Evolutionary conservation across 2,888 invertebrate species (phyloP).

Genomic region (Meteorus cinctellus): DNA sequence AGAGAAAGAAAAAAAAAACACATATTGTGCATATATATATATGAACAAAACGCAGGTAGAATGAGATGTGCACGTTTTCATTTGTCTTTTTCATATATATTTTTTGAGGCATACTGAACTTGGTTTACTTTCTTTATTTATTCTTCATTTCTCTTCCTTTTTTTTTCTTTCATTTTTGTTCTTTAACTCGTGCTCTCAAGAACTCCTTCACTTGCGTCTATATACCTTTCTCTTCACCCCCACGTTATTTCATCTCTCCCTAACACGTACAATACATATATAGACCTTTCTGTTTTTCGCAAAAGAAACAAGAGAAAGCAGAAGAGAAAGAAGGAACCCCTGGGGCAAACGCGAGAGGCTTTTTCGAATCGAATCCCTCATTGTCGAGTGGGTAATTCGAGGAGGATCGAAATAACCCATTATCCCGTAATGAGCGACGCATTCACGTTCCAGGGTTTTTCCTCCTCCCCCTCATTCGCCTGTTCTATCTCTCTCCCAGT

Average conservation of each 20-base stretch:
- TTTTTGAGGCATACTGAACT: constrained; percentile 20
- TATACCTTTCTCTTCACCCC: constrained; percentile 8
- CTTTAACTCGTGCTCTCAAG: constrained; percentile 22
- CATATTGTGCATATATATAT: not conserved
- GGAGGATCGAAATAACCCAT: constrained; percentile 71
- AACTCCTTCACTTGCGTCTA: constrained; percentile 1
- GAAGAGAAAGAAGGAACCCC: constrained; percentile 16
- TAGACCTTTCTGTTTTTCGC: constrained; percentile 13
- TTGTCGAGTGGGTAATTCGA: constrained; percentile 70
- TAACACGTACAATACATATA: not conserved
- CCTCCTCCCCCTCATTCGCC: constrained; percentile 14
- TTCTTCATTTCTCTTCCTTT: not conserved
- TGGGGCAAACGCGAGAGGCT: constrained; percentile 44
- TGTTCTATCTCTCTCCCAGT: too few relatives aligned
- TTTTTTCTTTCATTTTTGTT: constrained; percentile 27
- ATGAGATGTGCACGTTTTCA: constrained; percentile 51
- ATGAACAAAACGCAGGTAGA: constrained; percentile 41
- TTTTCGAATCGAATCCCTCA: constrained; percentile 68
- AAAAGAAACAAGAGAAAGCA: constrained; percentile 34
- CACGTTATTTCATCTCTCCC: constrained; percentile 11
- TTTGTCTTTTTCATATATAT: constrained; percentile 59
- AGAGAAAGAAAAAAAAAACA: constrained; percentile 23
- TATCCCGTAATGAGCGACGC: constrained; percentile 68
- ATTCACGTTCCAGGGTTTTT: constrained; percentile 58
- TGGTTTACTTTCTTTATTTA: constrained; percentile 24